phyloP scores from a whole-genome alignment of 2,888 invertebrate genomes.

The Cataglyphis livida region DNA sequence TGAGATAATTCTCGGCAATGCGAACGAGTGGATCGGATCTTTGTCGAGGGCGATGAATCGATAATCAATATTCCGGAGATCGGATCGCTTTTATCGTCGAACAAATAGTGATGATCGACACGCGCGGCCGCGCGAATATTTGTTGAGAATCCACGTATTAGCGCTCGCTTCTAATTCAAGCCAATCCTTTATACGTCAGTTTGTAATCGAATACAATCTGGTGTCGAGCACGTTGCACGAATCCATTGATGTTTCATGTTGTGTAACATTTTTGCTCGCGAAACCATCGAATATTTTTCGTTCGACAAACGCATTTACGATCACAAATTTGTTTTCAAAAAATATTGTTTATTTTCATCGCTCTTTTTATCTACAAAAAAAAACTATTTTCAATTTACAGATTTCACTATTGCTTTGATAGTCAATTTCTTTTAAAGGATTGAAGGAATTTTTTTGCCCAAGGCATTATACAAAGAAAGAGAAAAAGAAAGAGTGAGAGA shows the following conservation, averaged over 20 bases:
- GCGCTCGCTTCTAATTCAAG: constrained; percentile 20
- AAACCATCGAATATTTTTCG: constrained; percentile 13
- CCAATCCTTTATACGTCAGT: constrained; percentile 9
- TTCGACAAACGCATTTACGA: not conserved
- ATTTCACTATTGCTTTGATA: not conserved
- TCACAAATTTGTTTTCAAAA: not conserved
- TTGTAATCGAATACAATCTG: constrained; percentile 27
- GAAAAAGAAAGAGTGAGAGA: too few relatives aligned
- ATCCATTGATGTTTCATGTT: constrained; percentile 1
- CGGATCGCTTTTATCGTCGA: constrained; percentile 30
- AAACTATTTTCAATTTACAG: not conserved
- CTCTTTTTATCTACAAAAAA: not conserved
- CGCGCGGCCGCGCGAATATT: constrained; percentile 30
- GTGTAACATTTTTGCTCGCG: constrained; percentile 21
- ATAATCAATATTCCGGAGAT: constrained; percentile 27
- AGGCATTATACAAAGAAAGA: too few relatives aligned
- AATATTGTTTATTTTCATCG: constrained; percentile 1
- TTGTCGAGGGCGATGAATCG: constrained; percentile 32
- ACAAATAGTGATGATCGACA: constrained; percentile 51
- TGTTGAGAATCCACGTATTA: constrained; percentile 43
- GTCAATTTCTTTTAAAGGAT: not conserved
- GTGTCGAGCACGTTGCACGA: constrained; percentile 29
- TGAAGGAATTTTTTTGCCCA: not conserved
- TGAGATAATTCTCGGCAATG: not conserved
- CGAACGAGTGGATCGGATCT: constrained; percentile 28